These are phyloP conservation scores for Drosophila prosaltans DNA, from an alignment of 1,140 invertebrate genomes.

Conservation along the genomic window DNA sequence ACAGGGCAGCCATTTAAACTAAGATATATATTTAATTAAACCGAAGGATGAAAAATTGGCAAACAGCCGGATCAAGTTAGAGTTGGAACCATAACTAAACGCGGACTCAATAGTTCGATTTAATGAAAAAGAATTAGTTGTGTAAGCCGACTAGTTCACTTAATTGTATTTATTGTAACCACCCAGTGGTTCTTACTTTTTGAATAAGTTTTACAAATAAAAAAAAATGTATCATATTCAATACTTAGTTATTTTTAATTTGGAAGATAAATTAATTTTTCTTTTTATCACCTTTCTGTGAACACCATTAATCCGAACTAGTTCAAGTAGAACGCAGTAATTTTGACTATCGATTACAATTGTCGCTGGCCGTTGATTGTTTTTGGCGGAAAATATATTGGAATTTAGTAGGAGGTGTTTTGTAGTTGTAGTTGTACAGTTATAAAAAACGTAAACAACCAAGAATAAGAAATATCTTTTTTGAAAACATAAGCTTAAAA, in stretches of 20 bases:
- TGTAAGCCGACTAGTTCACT: neutral
- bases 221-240: no score
- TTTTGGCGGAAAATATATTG: conserved; percentile 12
- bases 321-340: neutral
- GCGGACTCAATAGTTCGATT: neutral
- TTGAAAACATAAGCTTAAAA: neutral
- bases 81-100: neutral
- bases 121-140: neutral
- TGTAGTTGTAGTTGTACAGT: conserved; percentile 11
- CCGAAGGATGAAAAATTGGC: neutral
- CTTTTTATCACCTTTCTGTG: no score
- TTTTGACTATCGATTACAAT: neutral
- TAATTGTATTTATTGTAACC: no score
- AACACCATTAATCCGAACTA: neutral
- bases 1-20: neutral
- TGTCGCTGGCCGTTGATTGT: conserved; percentile 4
- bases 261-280: no score
- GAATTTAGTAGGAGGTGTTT: conserved; percentile 1
- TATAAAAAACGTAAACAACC: conserved; percentile 9
- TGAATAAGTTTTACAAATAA: no score
- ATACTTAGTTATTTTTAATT: no score
- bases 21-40: neutral
- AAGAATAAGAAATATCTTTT: neutral
- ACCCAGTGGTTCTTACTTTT: neutral
- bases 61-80: neutral